Evolutionary conservation across 2,888 invertebrate genomes (phyloP).

Genomic region (Heteromurus nitidus): DNA sequence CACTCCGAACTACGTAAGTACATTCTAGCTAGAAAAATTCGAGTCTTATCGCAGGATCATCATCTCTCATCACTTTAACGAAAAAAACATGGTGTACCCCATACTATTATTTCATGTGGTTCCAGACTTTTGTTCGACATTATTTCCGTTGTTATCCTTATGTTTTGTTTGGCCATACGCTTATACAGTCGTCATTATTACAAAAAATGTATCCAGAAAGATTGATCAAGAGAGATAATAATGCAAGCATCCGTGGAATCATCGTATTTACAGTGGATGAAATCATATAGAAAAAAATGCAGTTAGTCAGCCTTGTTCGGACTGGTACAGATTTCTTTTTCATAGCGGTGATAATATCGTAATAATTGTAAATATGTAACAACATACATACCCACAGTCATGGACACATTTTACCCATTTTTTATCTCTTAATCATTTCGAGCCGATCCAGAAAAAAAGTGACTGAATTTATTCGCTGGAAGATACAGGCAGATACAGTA

Average conservation of each 20-base stretch:
- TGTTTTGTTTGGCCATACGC: background rate
- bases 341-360: constrained; percentile 53
- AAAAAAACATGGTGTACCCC: background rate
- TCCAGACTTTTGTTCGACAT: constrained; percentile 24
- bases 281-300: constrained; percentile 46
- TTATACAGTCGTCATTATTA: background rate
- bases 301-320: constrained; percentile 66
- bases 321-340: constrained; percentile 62
- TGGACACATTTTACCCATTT: too few relatives aligned
- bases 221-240: constrained; percentile 13
- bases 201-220: constrained; percentile 14
- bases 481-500: too few relatives aligned
- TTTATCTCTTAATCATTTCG: too few relatives aligned
- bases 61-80: background rate
- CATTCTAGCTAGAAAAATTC: too few relatives aligned
- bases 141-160: constrained; percentile 43
- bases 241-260: constrained; percentile 7
- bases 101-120: constrained; percentile 7
- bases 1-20: too few relatives aligned
- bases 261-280: background rate
- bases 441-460: too few relatives aligned
- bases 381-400: too few relatives aligned
- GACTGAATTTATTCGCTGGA: too few relatives aligned
- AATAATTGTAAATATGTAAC: constrained; percentile 26
- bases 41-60: background rate